phyloP scores from a whole-genome alignment of 1,140 invertebrate species.

The Macrocentrus cingulum region DNA sequence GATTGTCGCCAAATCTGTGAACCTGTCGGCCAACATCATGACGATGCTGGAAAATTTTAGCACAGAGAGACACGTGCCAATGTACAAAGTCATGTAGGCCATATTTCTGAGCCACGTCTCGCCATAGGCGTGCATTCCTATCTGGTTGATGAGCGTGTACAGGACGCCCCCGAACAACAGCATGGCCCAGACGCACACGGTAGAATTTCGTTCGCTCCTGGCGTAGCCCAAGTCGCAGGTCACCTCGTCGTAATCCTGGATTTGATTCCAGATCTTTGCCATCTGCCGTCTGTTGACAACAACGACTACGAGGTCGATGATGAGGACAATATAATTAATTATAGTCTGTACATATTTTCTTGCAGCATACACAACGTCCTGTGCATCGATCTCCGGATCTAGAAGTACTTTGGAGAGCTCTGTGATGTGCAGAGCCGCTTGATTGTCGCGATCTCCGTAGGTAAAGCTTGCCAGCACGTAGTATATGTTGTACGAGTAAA shows the following conservation, averaged over 20 bases:
- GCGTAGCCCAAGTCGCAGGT: slow-evolving; percentile 36
- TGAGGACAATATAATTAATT: slow-evolving; percentile 36
- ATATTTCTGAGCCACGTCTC: slow-evolving; percentile 40
- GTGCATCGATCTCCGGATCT: not conserved
- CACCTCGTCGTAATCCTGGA: slow-evolving; percentile 45
- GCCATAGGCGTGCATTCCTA: slow-evolving; percentile 41
- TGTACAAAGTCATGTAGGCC: slow-evolving; percentile 41
- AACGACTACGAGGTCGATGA: slow-evolving; percentile 31
- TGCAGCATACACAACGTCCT: not conserved
- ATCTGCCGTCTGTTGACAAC: slow-evolving; percentile 32
- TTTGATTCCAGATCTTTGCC: slow-evolving; percentile 40
- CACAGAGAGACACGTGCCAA: slow-evolving; percentile 34
- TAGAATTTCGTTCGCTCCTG: slow-evolving; percentile 33
- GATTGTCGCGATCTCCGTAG: not conserved
- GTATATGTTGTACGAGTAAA: slow-evolving; percentile 33
- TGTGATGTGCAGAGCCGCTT: slow-evolving; percentile 29
- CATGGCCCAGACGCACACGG: slow-evolving; percentile 34
- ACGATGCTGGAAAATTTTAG: slow-evolving; percentile 43
- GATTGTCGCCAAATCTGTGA: slow-evolving; percentile 42
- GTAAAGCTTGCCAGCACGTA: slow-evolving; percentile 23
- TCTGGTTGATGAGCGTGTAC: slow-evolving; percentile 40
- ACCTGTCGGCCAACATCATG: slow-evolving; percentile 42
- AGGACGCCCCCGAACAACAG: slow-evolving; percentile 22
- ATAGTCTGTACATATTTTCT: slow-evolving; percentile 35
- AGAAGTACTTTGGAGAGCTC: slow-evolving; percentile 40